phyloP scores from a whole-genome alignment of 2,888 invertebrate species.

The Trissonchulus latispiculum region DNA sequence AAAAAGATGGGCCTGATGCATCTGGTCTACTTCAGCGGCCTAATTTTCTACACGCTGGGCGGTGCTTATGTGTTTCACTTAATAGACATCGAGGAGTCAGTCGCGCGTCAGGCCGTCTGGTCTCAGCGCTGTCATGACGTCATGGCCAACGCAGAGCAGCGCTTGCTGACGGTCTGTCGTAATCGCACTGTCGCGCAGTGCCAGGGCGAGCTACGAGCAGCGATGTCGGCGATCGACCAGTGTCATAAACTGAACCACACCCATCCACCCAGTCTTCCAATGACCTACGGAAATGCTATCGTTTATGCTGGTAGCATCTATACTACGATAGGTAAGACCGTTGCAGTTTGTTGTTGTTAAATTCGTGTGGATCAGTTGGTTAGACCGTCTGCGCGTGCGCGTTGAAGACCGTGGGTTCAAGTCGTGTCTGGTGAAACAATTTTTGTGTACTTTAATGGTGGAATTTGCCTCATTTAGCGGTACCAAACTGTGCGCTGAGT shows the following conservation, averaged over 20 bases:
- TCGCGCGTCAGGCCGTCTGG: not conserved
- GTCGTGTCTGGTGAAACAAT: too few relatives aligned
- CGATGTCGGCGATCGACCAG: not conserved
- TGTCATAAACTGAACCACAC: not conserved
- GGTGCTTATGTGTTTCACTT: not conserved
- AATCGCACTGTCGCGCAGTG: not conserved
- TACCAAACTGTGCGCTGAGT: too few relatives aligned
- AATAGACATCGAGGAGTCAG: not conserved
- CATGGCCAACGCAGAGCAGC: not conserved
- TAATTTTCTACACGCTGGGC: not conserved
- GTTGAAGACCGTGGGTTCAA: too few relatives aligned
- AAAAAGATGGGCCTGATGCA: not conserved
- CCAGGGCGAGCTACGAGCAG: not conserved
- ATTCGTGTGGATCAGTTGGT: too few relatives aligned
- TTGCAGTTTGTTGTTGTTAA: too few relatives aligned
- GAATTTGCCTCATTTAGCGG: too few relatives aligned
- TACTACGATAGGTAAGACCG: slow-evolving; percentile 16
- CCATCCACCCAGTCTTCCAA: not conserved
- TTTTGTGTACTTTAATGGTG: too few relatives aligned
- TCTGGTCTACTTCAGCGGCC: not conserved
- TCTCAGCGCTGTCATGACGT: not conserved
- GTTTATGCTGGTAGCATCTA: slow-evolving; percentile 17
- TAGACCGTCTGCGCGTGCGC: too few relatives aligned
- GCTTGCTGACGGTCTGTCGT: not conserved
- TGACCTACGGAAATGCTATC: slow-evolving; percentile 7